Evolutionary conservation across 2,113 vertebrate genomes (phyloP).

Genomic region (Tympanuchus pallidicinctus): DNA sequence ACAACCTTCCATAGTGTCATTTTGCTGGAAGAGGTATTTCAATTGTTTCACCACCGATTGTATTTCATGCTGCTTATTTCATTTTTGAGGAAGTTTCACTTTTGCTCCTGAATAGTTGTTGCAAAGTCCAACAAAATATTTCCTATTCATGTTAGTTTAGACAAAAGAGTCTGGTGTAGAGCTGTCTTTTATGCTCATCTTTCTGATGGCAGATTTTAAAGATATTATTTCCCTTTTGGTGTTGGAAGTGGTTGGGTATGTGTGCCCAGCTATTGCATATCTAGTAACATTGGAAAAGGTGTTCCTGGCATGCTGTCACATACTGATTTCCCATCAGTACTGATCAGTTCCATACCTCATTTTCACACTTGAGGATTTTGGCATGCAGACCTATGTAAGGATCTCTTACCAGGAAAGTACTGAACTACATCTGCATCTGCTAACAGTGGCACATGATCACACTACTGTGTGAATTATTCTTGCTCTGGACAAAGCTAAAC

Average conservation of each 20-base stretch:
- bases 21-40: background rate
- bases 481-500: slow-evolving; percentile 61
- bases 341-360: slow-evolving; percentile 44
- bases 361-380: slow-evolving; percentile 30
- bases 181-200: slow-evolving; percentile 42
- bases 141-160: background rate
- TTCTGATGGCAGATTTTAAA: slow-evolving; percentile 41
- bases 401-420: slow-evolving; percentile 55
- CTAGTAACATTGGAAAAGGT: slow-evolving; percentile 25
- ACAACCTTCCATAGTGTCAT: background rate
- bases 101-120: background rate
- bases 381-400: slow-evolving; percentile 41
- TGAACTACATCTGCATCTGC: slow-evolving; percentile 60
- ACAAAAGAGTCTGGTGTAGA: background rate
- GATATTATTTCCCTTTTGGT: slow-evolving; percentile 27
- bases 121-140: background rate
- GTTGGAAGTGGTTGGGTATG: slow-evolving; percentile 6
- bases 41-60: background rate
- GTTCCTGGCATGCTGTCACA: slow-evolving; percentile 8
- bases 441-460: slow-evolving; percentile 54
- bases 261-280: slow-evolving; percentile 37
- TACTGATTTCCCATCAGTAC: background rate
- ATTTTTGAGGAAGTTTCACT: background rate
- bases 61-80: background rate
- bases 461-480: slow-evolving; percentile 65